These are phyloP conservation scores for Microctenopoma lineatum DNA, from an alignment of 2,797 vertebrate genomes.

Conservation along the genomic window DNA sequence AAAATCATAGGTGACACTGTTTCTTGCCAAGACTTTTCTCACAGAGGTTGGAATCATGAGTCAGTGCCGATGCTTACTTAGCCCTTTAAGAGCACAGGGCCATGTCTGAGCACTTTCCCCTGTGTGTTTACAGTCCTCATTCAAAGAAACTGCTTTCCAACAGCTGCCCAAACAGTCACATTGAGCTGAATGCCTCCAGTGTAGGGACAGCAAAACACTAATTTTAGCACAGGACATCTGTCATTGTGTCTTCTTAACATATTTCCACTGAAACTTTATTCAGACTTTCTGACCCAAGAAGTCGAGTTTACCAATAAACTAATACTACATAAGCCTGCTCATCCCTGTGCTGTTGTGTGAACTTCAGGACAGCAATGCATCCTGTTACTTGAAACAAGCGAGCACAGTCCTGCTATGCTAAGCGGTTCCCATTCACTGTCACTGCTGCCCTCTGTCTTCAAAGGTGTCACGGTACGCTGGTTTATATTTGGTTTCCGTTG, in stretches of 20 bases:
- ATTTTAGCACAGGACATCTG: constrained; percentile 74
- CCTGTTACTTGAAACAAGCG: constrained; percentile 60
- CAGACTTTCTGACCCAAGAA: constrained; percentile 57
- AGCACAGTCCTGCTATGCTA: constrained; percentile 38
- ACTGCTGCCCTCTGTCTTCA: constrained; percentile 68
- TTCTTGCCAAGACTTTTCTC: constrained; percentile 49
- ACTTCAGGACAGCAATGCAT: constrained; percentile 36
- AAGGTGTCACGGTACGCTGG: constrained; percentile 71
- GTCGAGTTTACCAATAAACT: constrained; percentile 56
- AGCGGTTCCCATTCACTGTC: constrained; percentile 56
- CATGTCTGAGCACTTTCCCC: constrained; percentile 67
- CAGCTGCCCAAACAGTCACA: constrained; percentile 81
- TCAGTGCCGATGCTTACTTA: constrained; percentile 67
- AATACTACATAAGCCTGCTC: constrained; percentile 30
- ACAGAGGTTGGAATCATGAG: constrained; percentile 69
- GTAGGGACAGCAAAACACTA: constrained; percentile 73
- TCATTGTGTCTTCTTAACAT: constrained; percentile 74
- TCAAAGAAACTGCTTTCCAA: constrained; percentile 74
- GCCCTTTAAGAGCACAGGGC: constrained; percentile 52
- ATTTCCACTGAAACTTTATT: constrained; percentile 69
- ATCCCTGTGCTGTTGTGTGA: constrained; percentile 33
- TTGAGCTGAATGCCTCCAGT: constrained; percentile 78
- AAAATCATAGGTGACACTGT: constrained; percentile 38
- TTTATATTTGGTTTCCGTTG: constrained; percentile 81
- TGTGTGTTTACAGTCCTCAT: constrained; percentile 77